These are phyloP conservation scores for Lophochroa leadbeateri DNA, from an alignment of 2,113 vertebrate genomes.

Conservation along the genomic window DNA sequence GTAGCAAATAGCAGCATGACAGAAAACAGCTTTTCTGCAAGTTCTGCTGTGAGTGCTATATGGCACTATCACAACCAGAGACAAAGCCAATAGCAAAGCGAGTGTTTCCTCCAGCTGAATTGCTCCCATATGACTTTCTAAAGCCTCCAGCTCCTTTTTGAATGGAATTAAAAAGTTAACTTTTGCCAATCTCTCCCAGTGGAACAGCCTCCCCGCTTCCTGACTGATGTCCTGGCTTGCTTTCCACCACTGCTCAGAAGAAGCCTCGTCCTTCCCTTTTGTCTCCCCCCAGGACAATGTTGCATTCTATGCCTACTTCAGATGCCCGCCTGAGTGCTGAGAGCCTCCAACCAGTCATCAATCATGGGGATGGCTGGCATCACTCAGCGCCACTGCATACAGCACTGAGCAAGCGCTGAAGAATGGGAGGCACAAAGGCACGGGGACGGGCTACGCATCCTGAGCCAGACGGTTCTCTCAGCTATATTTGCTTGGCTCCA, in stretches of 20 bases:
- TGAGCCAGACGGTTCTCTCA: background rate
- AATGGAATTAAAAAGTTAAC: background rate
- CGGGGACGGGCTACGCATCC: rapidly evolving
- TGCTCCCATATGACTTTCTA: background rate
- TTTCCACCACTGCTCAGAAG: background rate
- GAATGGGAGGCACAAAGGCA: background rate
- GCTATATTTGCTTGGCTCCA: background rate
- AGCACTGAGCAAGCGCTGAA: rapidly evolving
- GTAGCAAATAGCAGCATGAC: constrained; percentile 1
- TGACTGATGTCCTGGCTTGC: background rate
- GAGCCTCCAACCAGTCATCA: background rate
- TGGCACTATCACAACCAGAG: background rate
- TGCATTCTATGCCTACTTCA: background rate
- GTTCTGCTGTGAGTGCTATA: background rate
- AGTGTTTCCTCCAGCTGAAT: background rate
- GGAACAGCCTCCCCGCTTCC: background rate
- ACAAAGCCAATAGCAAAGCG: background rate
- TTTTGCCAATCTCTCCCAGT: background rate
- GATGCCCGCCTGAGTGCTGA: background rate
- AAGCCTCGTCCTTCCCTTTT: background rate
- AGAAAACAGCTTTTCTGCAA: constrained; percentile 1
- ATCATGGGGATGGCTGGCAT: background rate
- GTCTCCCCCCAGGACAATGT: background rate
- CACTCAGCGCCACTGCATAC: background rate
- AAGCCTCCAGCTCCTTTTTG: background rate